Percentiles rank a stretch among this genome's conserved stretches.
These are phyloP conservation scores for Oreortyx pictus DNA, from an alignment of 2,797 vertebrate genomes.

Conservation along the genomic window DNA sequence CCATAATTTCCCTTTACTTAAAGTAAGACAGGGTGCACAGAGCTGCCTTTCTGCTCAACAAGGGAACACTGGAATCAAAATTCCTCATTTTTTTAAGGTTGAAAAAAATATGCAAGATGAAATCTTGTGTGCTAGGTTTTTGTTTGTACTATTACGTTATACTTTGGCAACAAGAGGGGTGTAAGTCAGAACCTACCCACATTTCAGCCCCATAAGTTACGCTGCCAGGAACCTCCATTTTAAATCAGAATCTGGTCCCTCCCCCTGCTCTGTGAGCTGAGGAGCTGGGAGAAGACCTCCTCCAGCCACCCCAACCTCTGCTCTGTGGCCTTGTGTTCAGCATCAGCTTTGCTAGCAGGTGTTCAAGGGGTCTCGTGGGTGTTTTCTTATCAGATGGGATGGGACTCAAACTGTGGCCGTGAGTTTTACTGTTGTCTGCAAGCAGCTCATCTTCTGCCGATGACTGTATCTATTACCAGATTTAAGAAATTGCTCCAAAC, in stretches of 20 bases:
- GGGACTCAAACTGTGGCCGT: neutral
- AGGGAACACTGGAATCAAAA: neutral
- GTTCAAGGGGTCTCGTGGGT: neutral
- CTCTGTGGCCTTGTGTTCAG: neutral
- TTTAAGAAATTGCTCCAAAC: neutral
- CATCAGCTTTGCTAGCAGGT: neutral
- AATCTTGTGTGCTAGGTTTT: neutral
- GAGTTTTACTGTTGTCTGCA: neutral
- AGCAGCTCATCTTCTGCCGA: neutral
- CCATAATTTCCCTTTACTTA: neutral
- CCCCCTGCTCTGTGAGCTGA: neutral
- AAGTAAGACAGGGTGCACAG: neutral
- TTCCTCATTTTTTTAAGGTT: neutral
- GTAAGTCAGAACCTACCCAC: neutral
- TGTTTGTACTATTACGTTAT: neutral
- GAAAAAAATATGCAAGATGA: neutral
- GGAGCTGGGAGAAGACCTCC: neutral
- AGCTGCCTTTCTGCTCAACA: neutral
- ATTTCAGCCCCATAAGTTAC: neutral
- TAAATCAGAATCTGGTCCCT: neutral
- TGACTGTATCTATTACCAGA: neutral
- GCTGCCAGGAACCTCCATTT: neutral
- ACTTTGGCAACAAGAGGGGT: neutral
- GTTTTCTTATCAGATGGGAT: neutral
- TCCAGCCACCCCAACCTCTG: neutral